These are phyloP conservation scores for Aphelinus atriplicis DNA, from an alignment of 1,140 invertebrate genomes.

Conservation along the genomic window DNA sequence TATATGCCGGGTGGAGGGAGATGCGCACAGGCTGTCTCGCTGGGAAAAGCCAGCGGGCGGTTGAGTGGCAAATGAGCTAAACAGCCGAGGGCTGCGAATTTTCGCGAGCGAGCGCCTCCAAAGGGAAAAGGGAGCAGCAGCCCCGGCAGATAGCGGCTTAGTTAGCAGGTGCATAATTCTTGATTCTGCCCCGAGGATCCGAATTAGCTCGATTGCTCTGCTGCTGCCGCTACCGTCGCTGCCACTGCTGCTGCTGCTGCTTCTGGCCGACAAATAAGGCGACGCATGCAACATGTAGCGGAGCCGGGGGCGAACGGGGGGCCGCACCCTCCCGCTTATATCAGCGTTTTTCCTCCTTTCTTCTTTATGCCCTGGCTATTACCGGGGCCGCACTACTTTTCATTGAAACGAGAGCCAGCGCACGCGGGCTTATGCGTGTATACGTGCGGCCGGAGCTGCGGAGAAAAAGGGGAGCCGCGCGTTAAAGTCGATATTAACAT, in stretches of 20 bases:
- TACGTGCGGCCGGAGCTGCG: neutral
- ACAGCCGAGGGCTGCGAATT: slow-evolving; percentile 14
- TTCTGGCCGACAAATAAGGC: neutral
- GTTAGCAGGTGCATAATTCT: neutral
- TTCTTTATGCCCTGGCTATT: neutral
- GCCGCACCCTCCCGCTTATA: neutral
- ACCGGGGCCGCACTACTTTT: neutral
- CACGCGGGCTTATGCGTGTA: neutral
- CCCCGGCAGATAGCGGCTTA: neutral
- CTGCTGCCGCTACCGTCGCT: neutral
- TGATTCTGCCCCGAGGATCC: neutral
- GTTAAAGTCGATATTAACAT: slow-evolving; percentile 19
- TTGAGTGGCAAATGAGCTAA: slow-evolving; percentile 18
- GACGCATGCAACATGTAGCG: slow-evolving; percentile 7
- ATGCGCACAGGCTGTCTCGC: too few relatives aligned
- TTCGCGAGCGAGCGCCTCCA: slow-evolving; percentile 8
- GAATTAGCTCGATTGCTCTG: slow-evolving; percentile 10
- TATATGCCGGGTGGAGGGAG: too few relatives aligned
- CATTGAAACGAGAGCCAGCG: slow-evolving; percentile 4
- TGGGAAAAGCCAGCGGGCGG: neutral
- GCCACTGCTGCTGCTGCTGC: neutral
- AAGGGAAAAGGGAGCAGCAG: neutral
- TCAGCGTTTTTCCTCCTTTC: neutral
- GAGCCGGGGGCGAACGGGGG: neutral
- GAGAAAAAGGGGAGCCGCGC: neutral